Base-by-base conservation (phyloP, 2,797 vertebrate genomes). In the Rhyacichthys aspro region DNA sequence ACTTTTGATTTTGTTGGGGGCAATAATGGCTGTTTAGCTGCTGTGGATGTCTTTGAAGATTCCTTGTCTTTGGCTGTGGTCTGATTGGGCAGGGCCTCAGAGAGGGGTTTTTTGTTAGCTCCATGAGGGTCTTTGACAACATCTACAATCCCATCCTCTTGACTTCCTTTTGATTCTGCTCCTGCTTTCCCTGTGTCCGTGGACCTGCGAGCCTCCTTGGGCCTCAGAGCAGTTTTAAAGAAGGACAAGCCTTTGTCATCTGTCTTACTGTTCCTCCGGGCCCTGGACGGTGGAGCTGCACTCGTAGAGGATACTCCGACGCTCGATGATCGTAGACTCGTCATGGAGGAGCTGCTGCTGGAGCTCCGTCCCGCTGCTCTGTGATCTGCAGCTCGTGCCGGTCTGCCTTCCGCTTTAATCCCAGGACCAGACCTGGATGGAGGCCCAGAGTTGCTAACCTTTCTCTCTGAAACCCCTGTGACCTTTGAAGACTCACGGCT, bases 181-280 rank as follows among this genome's bases (percentile, higher is more conserved):
- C 82, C 73, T 75, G 93, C 90, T 83, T 94, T 98, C n/a, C 94
- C 93, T 33, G 95, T 88, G 34, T 98, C 96, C 0, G 94, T 88
- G 0, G 95, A 95, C 46, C 95, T 89, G 0, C 96, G 94, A 0
- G 89, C 91, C 52, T 98, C 97, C 81, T 97, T 99, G 83, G 97
- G 96, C 78, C 96, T 92, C 79, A 98, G 86, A 54, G 97, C 96
- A 0, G 94, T 94, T 83, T 97, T 96, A 81, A 99, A 97, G 88
- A 99, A 99, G 36, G 96, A 98, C 63, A 98, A 83, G 3, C 95
- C 96, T 64, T 98, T 99, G 66, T 99, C 97, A 55, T 99, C 97
- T 0, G 94, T 95, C 83, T 95, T 98, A 89, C 94, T 96, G 88
- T 93, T 94, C 78, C 94, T 90, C 70, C 91, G 93, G 0, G 89